Percentiles rank a stretch among this genome's conserved stretches.
These are phyloP conservation scores for Phoxinus phoxinus DNA, from an alignment of 2,113 vertebrate species.

Conservation along the genomic window DNA sequence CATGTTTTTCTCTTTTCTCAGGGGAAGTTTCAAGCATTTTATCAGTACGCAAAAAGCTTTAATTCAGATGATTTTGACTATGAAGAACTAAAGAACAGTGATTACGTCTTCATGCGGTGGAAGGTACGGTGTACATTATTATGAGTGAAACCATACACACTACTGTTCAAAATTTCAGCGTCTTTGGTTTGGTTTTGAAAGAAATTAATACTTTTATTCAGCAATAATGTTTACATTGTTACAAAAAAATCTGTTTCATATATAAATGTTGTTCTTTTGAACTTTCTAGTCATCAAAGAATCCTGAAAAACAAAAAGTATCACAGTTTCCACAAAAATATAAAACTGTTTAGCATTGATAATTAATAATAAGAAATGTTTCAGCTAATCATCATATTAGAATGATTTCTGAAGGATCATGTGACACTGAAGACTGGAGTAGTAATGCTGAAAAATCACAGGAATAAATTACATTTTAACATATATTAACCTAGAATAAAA, in stretches of 20 bases:
- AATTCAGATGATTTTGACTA: conserved; percentile 98
- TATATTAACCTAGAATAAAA: not conserved
- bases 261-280: not conserved
- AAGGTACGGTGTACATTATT: conserved; percentile 84
- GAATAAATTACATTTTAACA: not conserved
- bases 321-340: not conserved
- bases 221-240: not conserved
- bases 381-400: not conserved
- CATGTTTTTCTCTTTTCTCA: conserved; percentile 64
- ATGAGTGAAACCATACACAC: not conserved
- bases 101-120: conserved; percentile 99
- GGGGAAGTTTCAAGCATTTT: conserved; percentile 99
- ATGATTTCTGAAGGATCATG: too few relatives aligned
- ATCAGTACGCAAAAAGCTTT: conserved; percentile 96
- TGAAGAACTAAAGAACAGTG: conserved; percentile 90
- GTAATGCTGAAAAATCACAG: not conserved
- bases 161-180: not conserved
- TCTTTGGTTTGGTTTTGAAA: not conserved
- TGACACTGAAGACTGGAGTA: not conserved
- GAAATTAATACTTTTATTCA: not conserved
- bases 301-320: not conserved
- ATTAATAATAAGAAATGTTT: not conserved
- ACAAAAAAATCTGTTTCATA: not conserved
- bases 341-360: not conserved
- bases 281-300: not conserved